phyloP scores from a whole-genome alignment of 2,797 vertebrate genomes.

The Alca torda region DNA sequence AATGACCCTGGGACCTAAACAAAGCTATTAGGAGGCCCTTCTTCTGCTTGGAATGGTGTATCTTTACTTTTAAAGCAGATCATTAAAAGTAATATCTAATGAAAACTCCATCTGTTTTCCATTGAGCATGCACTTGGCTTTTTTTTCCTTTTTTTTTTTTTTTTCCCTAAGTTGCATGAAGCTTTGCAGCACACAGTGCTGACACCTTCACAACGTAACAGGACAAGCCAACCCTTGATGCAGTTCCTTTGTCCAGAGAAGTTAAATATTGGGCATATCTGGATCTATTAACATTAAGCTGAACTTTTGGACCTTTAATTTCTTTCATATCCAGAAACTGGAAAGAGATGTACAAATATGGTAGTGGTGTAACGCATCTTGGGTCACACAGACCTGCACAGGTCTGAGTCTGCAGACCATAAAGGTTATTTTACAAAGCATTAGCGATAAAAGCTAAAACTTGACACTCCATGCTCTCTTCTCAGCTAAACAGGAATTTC shows the following conservation, averaged over 20 bases:
- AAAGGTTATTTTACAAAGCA: not conserved
- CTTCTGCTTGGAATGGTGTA: constrained; percentile 5
- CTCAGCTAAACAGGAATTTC: not conserved
- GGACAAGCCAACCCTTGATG: not conserved
- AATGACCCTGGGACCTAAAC: constrained; percentile 6
- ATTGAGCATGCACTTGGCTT: not conserved
- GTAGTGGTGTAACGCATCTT: not conserved
- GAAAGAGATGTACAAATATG: not conserved
- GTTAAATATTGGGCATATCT: not conserved
- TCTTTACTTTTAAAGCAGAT: constrained; percentile 50
- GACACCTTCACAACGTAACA: not conserved
- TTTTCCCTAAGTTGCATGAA: not conserved
- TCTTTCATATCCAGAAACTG: not conserved
- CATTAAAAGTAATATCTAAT: constrained; percentile 46
- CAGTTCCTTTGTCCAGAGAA: not conserved
- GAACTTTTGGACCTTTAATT: constrained; percentile 1
- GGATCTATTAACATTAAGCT: not conserved
- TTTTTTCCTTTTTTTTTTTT: not conserved
- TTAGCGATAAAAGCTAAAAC: not conserved
- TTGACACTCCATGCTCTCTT: not conserved
- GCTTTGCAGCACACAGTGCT: constrained; percentile 12
- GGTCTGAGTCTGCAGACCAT: not conserved
- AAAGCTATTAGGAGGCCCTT: constrained; percentile 23
- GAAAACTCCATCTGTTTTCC: constrained; percentile 54
- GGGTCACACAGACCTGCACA: not conserved